A percentile compares a stretch with the other conserved stretches of the same genome.
Evolutionary conservation across 1,140 invertebrate species (phyloP).

Genomic region (Leptopilina boulardi): DNA sequence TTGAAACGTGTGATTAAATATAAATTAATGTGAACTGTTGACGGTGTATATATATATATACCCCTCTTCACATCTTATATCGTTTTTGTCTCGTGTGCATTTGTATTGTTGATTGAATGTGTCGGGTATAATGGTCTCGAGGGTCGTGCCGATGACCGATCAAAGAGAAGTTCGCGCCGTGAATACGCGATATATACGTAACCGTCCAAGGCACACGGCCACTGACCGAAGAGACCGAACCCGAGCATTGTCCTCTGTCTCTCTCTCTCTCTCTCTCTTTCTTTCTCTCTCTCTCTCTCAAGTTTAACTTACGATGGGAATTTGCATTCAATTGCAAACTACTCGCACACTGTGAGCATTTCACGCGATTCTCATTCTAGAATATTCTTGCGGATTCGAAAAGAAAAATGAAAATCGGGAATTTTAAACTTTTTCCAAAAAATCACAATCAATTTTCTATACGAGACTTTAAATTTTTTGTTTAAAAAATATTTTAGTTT

Average conservation of each 20-base stretch:
- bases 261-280: too few species aligned
- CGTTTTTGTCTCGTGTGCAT: neutral
- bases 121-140: constrained; percentile 65
- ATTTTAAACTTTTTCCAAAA: too few species aligned
- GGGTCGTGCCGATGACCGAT: constrained; percentile 73
- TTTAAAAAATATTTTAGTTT: too few species aligned
- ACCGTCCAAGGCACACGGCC: constrained; percentile 67
- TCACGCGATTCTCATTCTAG: constrained; percentile 1
- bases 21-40: constrained; percentile 50
- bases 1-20: constrained; percentile 46
- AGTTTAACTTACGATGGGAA: neutral
- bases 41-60: too few species aligned
- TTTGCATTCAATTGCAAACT: neutral
- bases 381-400: too few species aligned
- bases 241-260: constrained; percentile 63
- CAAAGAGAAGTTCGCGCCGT: constrained; percentile 67
- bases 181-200: constrained; percentile 71
- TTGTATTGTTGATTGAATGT: constrained; percentile 35
- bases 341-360: constrained; percentile 36
- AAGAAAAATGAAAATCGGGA: too few species aligned
- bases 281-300: too few species aligned
- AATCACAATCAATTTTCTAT: too few species aligned
- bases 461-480: too few species aligned
- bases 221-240: constrained; percentile 62
- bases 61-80: neutral